Conservation (phyloP, 2,888 invertebrate genomes). For the Melitaea athalia region DNA sequence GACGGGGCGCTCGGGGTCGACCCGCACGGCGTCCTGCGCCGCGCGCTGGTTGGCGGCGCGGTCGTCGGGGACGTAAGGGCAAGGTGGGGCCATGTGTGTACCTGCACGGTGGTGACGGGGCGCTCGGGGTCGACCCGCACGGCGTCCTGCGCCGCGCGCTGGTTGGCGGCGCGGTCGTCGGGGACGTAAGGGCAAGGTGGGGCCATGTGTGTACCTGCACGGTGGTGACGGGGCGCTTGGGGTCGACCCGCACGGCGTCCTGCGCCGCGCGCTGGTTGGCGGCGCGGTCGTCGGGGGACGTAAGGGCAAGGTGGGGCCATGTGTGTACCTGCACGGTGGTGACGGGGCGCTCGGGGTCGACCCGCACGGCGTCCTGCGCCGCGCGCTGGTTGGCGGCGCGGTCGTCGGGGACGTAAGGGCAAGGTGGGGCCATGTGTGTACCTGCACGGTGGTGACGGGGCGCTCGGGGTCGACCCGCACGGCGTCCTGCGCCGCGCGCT, state of each 20-base stretch:
- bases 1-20: conserved; percentile 86
- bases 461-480: conserved; percentile 84
- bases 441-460: conserved; percentile 91
- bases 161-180: conserved; percentile 83
- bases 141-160: conserved; percentile 85
- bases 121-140: conserved; percentile 84
- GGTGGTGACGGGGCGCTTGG: conserved; percentile 88
- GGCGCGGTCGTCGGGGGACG: conserved; percentile 62
- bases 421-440: conserved; percentile 46
- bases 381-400: conserved; percentile 86
- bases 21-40: conserved; percentile 84
- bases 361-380: conserved; percentile 84
- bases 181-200: no score
- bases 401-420: conserved; percentile 56
- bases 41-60: conserved; percentile 86
- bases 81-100: conserved; percentile 46
- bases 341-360: conserved; percentile 86
- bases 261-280: conserved; percentile 88
- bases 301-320: no score
- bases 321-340: conserved; percentile 87
- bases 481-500: conserved; percentile 85
- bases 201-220: conserved; percentile 80
- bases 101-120: conserved; percentile 91
- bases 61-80: conserved; percentile 56
- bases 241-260: conserved; percentile 83